A percentile compares a stretch with the other conserved stretches of the same genome.
Evolutionary conservation across 1,140 invertebrate genomes (phyloP).

Genomic region (Zaprionus gabonicus): DNA sequence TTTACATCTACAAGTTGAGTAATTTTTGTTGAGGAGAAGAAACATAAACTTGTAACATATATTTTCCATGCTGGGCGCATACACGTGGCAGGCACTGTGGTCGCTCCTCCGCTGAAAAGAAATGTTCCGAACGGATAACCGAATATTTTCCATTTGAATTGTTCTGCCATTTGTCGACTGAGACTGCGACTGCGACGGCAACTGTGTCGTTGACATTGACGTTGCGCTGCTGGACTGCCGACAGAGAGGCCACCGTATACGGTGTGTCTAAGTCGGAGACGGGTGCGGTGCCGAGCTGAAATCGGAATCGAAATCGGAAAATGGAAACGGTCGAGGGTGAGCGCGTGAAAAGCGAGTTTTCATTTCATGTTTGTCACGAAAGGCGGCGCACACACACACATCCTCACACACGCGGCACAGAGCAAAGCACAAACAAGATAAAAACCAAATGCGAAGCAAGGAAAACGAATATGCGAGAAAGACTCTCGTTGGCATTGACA

Average conservation of each 20-base stretch:
- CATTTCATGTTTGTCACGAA: constrained; percentile 37
- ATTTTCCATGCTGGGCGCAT: neutral
- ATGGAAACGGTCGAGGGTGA: neutral
- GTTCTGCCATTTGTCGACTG: constrained; percentile 35
- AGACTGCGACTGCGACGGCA: constrained; percentile 10
- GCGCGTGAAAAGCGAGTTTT: constrained; percentile 41
- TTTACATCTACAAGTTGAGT: no score
- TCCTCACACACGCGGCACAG: neutral
- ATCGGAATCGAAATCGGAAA: neutral
- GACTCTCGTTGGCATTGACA: constrained; percentile 29
- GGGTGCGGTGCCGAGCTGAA: neutral
- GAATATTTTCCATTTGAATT: constrained; percentile 73
- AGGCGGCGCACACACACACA: constrained; percentile 2
- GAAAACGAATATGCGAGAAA: constrained; percentile 37
- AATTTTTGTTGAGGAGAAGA: no score
- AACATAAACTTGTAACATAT: neutral
- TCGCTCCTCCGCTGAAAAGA: constrained; percentile 27
- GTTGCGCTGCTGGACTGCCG: neutral
- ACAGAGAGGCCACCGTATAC: neutral
- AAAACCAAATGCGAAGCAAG: constrained; percentile 22
- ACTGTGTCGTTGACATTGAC: constrained; percentile 27
- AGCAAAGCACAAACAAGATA: constrained; percentile 14
- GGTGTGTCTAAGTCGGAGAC: neutral
- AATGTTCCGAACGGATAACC: constrained; percentile 53
- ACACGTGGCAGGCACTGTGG: constrained; percentile 27